These are phyloP conservation scores for Centropristis striata DNA, from an alignment of 2,113 vertebrate genomes.

Conservation along the genomic window DNA sequence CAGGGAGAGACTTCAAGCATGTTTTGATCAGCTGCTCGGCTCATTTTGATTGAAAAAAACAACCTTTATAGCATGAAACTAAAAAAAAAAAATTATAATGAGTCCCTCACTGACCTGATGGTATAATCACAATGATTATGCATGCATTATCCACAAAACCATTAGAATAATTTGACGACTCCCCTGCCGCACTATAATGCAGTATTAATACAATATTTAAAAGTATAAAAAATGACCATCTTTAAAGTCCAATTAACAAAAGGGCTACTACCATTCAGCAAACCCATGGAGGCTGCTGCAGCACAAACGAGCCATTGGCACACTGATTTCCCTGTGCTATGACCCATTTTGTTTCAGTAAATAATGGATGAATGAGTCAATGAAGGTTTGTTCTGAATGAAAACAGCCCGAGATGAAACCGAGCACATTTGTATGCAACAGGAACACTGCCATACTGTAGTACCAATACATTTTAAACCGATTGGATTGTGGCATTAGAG, in stretches of 20 bases:
- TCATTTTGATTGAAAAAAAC: background rate
- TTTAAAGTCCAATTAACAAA: conserved; percentile 4
- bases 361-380: conserved; percentile 42
- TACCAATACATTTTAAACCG: conserved; percentile 30
- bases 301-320: background rate
- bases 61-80: background rate
- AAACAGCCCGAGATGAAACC: conserved; percentile 25
- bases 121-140: background rate
- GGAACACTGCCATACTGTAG: conserved; percentile 13
- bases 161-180: background rate
- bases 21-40: background rate
- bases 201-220: background rate
- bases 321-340: conserved; percentile 21
- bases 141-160: background rate
- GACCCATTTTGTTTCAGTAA: conserved; percentile 35
- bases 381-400: conserved; percentile 35
- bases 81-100: background rate
- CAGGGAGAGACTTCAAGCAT: background rate
- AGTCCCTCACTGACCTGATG: background rate
- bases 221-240: background rate
- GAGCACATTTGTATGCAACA: conserved; percentile 47
- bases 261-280: background rate
- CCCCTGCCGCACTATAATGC: background rate
- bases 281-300: background rate
- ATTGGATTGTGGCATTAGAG: conserved; percentile 42